Evolutionary conservation across 2,113 vertebrate species (phyloP).

Genomic region (Triplophysa tibetana): DNA sequence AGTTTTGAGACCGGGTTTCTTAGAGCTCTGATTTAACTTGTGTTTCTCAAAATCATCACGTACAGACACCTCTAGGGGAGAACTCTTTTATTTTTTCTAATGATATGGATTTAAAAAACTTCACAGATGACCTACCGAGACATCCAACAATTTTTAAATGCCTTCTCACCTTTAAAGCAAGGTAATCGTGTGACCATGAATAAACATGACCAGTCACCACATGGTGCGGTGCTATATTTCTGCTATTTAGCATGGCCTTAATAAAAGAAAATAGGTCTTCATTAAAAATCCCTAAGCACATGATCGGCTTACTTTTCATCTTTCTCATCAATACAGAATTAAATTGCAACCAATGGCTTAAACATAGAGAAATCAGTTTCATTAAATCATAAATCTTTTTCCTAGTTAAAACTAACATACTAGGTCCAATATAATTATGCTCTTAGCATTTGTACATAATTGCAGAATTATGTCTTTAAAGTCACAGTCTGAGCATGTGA

Average conservation of each 20-base stretch:
- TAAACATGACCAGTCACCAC: conserved; percentile 2
- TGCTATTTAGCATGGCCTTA: conserved; percentile 22
- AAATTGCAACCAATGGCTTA: conserved; percentile 11
- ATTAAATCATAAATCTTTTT: no score
- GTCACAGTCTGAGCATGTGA: neutral
- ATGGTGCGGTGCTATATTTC: neutral
- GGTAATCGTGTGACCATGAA: neutral
- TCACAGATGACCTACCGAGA: neutral
- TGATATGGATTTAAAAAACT: neutral
- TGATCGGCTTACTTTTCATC: conserved; percentile 42
- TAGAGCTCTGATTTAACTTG: conserved; percentile 35
- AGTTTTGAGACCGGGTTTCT: conserved; percentile 16
- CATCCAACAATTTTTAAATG: neutral
- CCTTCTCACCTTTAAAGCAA: neutral
- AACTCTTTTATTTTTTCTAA: neutral
- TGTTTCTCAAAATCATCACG: conserved; percentile 31
- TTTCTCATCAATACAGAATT: neutral
- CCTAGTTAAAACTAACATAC: no score
- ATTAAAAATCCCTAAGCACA: conserved; percentile 6
- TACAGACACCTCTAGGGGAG: neutral
- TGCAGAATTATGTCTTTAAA: neutral
- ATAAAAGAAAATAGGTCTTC: conserved; percentile 16
- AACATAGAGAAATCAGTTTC: neutral
- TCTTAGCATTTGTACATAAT: no score
- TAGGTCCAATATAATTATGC: no score